Base-by-base conservation (phyloP, 2,113 vertebrate genomes). In the Oryzias melastigma region DNA sequence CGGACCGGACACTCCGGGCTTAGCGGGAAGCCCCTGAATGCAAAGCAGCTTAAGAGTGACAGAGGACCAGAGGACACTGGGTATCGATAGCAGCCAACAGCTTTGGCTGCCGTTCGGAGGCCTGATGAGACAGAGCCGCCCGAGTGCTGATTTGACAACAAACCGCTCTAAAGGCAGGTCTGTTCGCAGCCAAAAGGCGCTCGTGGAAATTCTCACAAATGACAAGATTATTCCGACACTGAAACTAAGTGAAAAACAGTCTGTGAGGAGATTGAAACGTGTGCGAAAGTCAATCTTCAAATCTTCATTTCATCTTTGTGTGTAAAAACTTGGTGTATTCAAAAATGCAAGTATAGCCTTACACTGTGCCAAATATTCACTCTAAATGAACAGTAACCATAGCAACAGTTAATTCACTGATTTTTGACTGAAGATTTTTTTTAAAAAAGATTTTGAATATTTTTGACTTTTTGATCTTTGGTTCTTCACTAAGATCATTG, bases 51-150 rank as follows among this genome's bases (percentile, higher is more conserved):
- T 83, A 80, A 77, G 61, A 68, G 54, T 52, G 81, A 81, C 77
- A 68, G 77, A 80, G 87, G 84, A 84, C 86, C 77, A 68, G 77
- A 80, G 87, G 84, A 84, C 86, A 47, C 86, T 81, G 68, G 85
- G 80, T 89, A 87, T 86, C 87, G 71, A 85, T 85, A 85, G 79
- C 4, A 50, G 81, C 81, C 84, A 85, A 71, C 79, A 77, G 77
- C 77, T 88, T 78, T 85, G 87, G 87, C 85, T n/a, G 67, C 45
- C 6, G 65, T 35, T 60, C 78, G 71, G 72, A 53, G 50, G 82
- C 69, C 63, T 35, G 65, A 68, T 52, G 68, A 76, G 57, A 60
- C 62, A 22, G 25, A 54, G 49, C 52, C 65, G 67, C 78, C 76
- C 49, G 69, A 59, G 48, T 18, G 65, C 52, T 45, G 61, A 77